Evolutionary conservation across 2,888 invertebrate genomes (phyloP).

Genomic region (Aspidiotus rigidus): DNA sequence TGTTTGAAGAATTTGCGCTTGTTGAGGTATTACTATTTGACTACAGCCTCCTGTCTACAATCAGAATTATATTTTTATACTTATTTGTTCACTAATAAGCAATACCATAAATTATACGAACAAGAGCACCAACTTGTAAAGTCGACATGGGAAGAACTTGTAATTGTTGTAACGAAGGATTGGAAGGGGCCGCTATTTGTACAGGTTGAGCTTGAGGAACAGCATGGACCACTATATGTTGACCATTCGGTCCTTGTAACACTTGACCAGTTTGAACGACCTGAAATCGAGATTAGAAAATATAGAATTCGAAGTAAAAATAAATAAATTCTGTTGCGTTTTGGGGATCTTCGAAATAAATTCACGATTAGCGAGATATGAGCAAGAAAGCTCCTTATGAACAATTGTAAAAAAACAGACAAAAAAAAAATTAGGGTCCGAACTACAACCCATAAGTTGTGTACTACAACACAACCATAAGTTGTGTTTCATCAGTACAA

Average conservation of each 20-base stretch:
- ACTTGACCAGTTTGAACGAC: conserved; percentile 49
- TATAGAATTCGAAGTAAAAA: neutral
- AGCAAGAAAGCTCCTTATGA: too few relatives aligned
- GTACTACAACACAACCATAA: too few relatives aligned
- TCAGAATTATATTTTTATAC: neutral
- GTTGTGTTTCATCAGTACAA: too few relatives aligned
- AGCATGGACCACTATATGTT: conserved; percentile 62
- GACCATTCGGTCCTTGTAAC: conserved; percentile 57
- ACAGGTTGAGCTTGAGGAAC: conserved; percentile 54
- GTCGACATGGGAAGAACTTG: conserved; percentile 50
- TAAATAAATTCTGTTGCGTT: too few relatives aligned
- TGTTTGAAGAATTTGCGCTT: conserved; percentile 77
- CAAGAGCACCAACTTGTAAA: conserved; percentile 5
- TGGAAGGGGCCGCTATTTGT: conserved; percentile 53
- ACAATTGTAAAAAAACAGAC: too few relatives aligned
- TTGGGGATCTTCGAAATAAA: too few relatives aligned
- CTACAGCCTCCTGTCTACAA: conserved; percentile 47
- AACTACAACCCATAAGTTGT: too few relatives aligned
- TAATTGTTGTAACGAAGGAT: conserved; percentile 58
- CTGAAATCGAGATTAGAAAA: conserved; percentile 1
- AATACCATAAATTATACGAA: neutral
- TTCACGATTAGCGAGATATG: too few relatives aligned
- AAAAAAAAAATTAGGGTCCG: too few relatives aligned
- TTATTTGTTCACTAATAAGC: neutral
- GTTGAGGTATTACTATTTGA: conserved; percentile 54